Evolutionary conservation across 2,113 vertebrate species (phyloP), one percentile per base, ranked within the genome.

Genomic region (Pseudopipra pipra): DNA sequence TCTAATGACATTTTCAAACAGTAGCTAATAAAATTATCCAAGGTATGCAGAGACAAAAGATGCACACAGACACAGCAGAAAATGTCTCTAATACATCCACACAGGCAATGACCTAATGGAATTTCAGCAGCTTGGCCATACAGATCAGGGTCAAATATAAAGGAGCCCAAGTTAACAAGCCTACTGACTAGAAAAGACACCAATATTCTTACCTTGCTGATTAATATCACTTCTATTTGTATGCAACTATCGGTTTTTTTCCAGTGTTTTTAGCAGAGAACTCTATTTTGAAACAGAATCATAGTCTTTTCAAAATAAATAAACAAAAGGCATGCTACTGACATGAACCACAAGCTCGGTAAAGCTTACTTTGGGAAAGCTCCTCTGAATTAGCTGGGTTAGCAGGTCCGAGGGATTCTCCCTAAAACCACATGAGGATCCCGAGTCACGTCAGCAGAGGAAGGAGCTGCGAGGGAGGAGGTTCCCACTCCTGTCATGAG

Each of bases 1-100:
- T 54, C 90, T 90, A 85, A 93, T 39, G 93, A 94, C 95, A 87
- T 89, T 92, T 93, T 92, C 73, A 73, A 96, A 94, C 85, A 94
- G 81, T 61, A 92, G 83, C 61, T 90, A 79, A 95, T 78, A 91
- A 68, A 95, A 85, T 92, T 28, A 95, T 51, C 74, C 43, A 13
- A 68, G 93, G 67, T 44, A 95, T 55, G 70, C 75, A 79, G 89
- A 81, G 78, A 81, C 54, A 87, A 87, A 89, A 82, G 89, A 77
- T 33, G 46, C 59, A 37, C 28, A 39, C 15, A 79, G 70, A 84
- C 7, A 8, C 47, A 54, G 66, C 65, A 58, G 37, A 43, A 25
- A 37, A 4, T 1, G 2, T 47, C 62, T 61, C 72, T 67, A 27
- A 61, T 5, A 33, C 52, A 72, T 12, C 59, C 14, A 17, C 73